phyloP scores from a whole-genome alignment of 2,888 invertebrate genomes.

The Cantharis flavilabris region DNA sequence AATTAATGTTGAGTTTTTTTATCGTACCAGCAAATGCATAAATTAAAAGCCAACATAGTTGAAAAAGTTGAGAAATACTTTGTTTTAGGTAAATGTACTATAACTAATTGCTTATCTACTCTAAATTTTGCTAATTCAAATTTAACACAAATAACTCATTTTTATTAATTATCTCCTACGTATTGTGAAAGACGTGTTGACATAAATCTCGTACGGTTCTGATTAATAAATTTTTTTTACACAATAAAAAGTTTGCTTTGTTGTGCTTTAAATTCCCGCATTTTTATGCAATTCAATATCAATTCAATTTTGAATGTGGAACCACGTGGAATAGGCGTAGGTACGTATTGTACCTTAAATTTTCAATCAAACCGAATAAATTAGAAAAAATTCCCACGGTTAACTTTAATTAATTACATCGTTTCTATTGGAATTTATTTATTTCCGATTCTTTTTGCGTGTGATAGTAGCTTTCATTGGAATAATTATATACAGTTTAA shows the following conservation, averaged over 20 bases:
- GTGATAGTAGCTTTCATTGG: not conserved
- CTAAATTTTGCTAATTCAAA: constrained; percentile 1
- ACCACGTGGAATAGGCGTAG: not conserved
- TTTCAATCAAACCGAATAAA: not conserved
- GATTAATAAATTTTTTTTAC: not conserved
- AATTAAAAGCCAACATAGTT: not conserved
- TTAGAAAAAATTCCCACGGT: not conserved
- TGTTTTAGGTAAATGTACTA: constrained; percentile 4
- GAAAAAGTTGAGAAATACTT: constrained; percentile 4
- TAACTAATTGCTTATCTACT: constrained; percentile 4
- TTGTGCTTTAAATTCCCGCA: not conserved
- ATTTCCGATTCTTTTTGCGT: not conserved
- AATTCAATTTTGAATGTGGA: not conserved
- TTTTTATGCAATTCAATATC: not conserved
- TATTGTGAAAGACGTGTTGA: not conserved
- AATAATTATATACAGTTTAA: not conserved
- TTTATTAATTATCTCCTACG: not conserved
- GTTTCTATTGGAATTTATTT: not conserved
- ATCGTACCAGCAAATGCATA: not conserved
- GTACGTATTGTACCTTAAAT: not conserved
- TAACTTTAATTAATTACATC: constrained; percentile 2
- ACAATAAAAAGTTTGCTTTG: not conserved
- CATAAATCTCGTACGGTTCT: not conserved
- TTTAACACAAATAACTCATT: constrained; percentile 1
- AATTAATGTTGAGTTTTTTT: constrained; percentile 1